Evolutionary conservation across 2,797 vertebrate species (phyloP).

Genomic region (Hypotaenidia okinawae): DNA sequence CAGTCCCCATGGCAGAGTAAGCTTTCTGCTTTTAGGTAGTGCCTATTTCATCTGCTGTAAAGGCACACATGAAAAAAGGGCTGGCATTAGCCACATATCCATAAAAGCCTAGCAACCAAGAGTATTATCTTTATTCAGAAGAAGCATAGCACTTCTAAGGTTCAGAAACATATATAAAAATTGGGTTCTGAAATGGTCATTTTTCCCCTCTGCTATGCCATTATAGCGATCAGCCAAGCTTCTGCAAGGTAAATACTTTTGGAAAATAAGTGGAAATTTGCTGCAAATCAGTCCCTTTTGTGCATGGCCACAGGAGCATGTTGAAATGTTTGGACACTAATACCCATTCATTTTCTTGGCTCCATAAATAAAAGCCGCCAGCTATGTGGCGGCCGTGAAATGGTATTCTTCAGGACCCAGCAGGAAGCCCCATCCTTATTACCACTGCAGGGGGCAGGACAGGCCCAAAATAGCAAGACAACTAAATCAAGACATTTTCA

Average conservation of each 20-base stretch:
- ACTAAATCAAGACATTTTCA: conserved; percentile 99
- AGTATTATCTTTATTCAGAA: conserved; percentile 77
- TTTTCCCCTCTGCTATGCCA: conserved; percentile 76
- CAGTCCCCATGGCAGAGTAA: neutral
- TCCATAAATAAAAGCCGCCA: conserved; percentile 99
- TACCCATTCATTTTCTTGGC: conserved; percentile 99
- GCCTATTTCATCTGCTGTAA: conserved; percentile 34
- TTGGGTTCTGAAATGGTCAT: conserved; percentile 79
- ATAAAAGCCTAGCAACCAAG: conserved; percentile 70
- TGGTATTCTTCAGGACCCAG: conserved; percentile 99
- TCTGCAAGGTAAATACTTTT: conserved; percentile 91
- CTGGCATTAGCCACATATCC: conserved; percentile 61
- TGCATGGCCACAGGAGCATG: conserved; percentile 98
- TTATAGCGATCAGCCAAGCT: conserved; percentile 84
- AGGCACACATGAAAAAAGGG: neutral
- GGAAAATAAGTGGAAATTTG: conserved; percentile 99
- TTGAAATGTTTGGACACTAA: conserved; percentile 99
- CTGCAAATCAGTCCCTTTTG: conserved; percentile 99
- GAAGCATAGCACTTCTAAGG: conserved; percentile 71
- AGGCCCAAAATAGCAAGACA: conserved; percentile 98
- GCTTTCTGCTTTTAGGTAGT: conserved; percentile 24
- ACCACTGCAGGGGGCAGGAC: conserved; percentile 95
- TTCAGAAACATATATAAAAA: conserved; percentile 73
- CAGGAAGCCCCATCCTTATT: conserved; percentile 99
- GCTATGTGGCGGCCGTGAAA: conserved; percentile 98